Evolutionary conservation across 1,140 invertebrate genomes (phyloP).

Genomic region (Colletes gigas): DNA sequence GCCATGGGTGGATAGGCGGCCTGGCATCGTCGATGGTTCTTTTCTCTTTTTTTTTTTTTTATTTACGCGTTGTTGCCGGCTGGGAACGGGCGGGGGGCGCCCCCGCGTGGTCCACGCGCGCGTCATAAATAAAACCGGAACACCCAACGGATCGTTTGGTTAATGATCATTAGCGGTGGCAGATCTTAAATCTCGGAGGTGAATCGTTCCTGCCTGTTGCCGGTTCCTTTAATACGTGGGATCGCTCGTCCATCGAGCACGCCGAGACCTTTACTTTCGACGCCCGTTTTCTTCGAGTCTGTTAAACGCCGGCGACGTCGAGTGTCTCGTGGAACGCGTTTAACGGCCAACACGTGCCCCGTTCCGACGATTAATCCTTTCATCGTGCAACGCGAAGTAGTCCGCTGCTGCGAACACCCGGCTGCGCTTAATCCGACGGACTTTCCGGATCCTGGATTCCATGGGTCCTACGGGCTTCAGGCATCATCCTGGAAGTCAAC

Average conservation of each 20-base stretch:
- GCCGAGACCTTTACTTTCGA: neutral
- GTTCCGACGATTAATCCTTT: slow-evolving; percentile 65
- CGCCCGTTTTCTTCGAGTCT: neutral
- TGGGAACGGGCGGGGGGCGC: slow-evolving; percentile 24
- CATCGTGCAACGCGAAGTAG: slow-evolving; percentile 28
- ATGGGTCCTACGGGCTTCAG: slow-evolving; percentile 14
- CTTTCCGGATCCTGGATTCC: slow-evolving; percentile 42
- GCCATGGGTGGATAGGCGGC: slow-evolving; percentile 37
- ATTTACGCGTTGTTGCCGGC: neutral
- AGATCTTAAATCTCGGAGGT: slow-evolving; percentile 40
- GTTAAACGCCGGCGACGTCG: slow-evolving; percentile 26
- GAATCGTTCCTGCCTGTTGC: neutral
- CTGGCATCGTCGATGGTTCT: neutral
- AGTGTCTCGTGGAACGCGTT: slow-evolving; percentile 45
- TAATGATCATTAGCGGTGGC: slow-evolving; percentile 51
- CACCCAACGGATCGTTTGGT: slow-evolving; percentile 45
- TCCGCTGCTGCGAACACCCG: slow-evolving; percentile 46
- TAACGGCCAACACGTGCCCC: slow-evolving; percentile 50
- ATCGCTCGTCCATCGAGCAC: neutral
- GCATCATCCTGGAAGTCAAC: neutral
- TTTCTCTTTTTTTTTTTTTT: slow-evolving; percentile 24
- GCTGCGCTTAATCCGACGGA: slow-evolving; percentile 42
- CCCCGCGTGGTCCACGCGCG: slow-evolving; percentile 14
- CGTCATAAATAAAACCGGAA: slow-evolving; percentile 55
- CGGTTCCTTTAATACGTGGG: neutral